Conservation (phyloP, 2,888 invertebrate species). For the Polymixis lichenea region DNA sequence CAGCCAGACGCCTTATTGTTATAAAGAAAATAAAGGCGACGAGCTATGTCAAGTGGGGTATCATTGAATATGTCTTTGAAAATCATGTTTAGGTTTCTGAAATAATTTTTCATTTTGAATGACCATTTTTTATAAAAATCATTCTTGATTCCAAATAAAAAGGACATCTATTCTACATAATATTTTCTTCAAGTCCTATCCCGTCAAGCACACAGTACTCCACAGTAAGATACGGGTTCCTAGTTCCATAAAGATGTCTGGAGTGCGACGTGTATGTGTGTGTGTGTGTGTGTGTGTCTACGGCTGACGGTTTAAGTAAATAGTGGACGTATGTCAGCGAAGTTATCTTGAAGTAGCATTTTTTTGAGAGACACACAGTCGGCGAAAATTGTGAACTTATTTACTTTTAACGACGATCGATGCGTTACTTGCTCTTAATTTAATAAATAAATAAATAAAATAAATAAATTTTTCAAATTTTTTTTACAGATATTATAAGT, state of each 20-base stretch:
- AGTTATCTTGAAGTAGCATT: conserved; percentile 1
- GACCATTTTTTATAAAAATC: too few species aligned
- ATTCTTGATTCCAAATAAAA: too few species aligned
- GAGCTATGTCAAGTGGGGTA: too few species aligned
- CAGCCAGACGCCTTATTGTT: too few species aligned
- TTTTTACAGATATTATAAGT: too few species aligned
- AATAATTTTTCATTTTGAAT: too few species aligned
- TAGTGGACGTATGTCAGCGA: conserved; percentile 10
- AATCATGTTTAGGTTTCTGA: too few species aligned
- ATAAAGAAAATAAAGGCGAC: too few species aligned
- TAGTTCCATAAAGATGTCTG: conserved; percentile 18
- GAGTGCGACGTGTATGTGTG: neutral
- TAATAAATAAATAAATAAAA: too few species aligned
- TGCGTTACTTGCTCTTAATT: neutral
- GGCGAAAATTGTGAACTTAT: too few species aligned
- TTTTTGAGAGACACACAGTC: neutral
- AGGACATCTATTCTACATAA: neutral
- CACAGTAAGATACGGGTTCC: neutral
- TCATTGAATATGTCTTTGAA: too few species aligned
- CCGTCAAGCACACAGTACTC: neutral
- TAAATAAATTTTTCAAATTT: too few species aligned
- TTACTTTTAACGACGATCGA: neutral
- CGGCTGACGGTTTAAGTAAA: neutral
- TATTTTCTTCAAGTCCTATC: neutral
- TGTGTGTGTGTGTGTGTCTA: neutral